Base-by-base conservation (phyloP, 2,113 vertebrate species). In the Andinoacara biseriatus region DNA sequence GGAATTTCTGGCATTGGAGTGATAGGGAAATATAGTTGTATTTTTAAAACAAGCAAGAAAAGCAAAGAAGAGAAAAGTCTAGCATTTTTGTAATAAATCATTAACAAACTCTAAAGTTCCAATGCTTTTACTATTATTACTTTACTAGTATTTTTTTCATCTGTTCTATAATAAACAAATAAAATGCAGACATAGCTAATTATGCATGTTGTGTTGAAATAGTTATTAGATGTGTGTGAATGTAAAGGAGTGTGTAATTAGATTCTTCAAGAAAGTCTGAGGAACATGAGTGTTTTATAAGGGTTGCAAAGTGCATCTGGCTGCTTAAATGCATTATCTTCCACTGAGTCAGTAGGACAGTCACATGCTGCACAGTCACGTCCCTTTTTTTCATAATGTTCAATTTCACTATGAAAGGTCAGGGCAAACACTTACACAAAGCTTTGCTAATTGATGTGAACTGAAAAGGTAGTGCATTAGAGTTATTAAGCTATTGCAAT, bases 391-490 rank as follows among this genome's bases (percentile, higher is more conserved):
- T 80, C 54, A 46, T 72, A 80, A 80, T 14, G 13, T 87, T 85
- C 63, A 38, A 75, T 85, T 89, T 87, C 58, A 86, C 56, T 56
- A 29, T 82, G 35, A 92, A 91, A 89, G 90, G 91, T 89, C 79
- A 85, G 61, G 49, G 14, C 57, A 31, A 81, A 80, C 74, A 81
- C 69, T 86, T 76, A 59, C 46, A 81, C 74, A 85, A 76, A 90
- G 85, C 83, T 78, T 80, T 3, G 20, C 89, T 90, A 92, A 93
- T 90, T 92, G 87, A 89, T 89, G 80, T 86, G 75, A 77, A 85
- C 76, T 85, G 61, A 72, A 85, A 85, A 82, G 54, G 20, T 74
- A 84, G 76, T 56, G 54, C 89, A 90, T 85, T 80, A 88, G 75
- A 81, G 62, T 77, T 79, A 78, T 58, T 84, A 54, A 74, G 85